These are phyloP conservation scores for Diachasmimorpha longicaudata DNA, from an alignment of 1,140 invertebrate species.

Conservation along the genomic window DNA sequence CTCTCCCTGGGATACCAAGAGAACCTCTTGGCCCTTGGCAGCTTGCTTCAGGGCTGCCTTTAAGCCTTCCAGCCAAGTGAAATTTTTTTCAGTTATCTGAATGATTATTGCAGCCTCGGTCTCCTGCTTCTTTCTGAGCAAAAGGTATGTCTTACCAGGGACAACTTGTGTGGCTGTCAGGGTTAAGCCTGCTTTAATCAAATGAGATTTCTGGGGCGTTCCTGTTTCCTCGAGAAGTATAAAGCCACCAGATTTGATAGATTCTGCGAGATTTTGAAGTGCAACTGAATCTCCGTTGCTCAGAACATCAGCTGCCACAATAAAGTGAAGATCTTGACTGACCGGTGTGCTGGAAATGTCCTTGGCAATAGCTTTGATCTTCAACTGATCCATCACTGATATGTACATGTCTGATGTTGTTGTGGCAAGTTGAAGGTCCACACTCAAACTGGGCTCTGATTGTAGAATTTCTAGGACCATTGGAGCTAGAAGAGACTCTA, in stretches of 20 bases:
- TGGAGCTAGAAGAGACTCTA: slow-evolving; percentile 70
- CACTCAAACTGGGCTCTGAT: slow-evolving; percentile 70
- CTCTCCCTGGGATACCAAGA: slow-evolving; percentile 74
- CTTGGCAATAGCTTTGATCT: slow-evolving; percentile 66
- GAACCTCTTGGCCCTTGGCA: slow-evolving; percentile 67
- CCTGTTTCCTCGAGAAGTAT: slow-evolving; percentile 77
- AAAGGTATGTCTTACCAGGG: slow-evolving; percentile 66
- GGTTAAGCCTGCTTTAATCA: slow-evolving; percentile 57
- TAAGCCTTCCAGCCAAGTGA: slow-evolving; percentile 81
- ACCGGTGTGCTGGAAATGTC: slow-evolving; percentile 63
- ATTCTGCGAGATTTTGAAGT: slow-evolving; percentile 67
- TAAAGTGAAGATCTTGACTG: slow-evolving; percentile 72
- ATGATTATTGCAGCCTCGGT: slow-evolving; percentile 62
- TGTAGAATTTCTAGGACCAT: slow-evolving; percentile 68
- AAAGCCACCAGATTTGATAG: slow-evolving; percentile 76
- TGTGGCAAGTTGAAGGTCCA: slow-evolving; percentile 51
- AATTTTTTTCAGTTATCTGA: slow-evolving; percentile 72
- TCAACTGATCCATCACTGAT: slow-evolving; percentile 61
- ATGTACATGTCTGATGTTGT: slow-evolving; percentile 55
- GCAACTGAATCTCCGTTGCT: slow-evolving; percentile 46
- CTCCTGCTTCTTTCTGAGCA: slow-evolving; percentile 65
- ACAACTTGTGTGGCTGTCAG: slow-evolving; percentile 65
- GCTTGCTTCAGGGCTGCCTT: slow-evolving; percentile 73
- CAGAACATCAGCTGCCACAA: slow-evolving; percentile 69
- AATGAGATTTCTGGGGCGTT: slow-evolving; percentile 48